phyloP scores from a whole-genome alignment of 2,113 vertebrate species.

The Nycticryphes semicollaris region DNA sequence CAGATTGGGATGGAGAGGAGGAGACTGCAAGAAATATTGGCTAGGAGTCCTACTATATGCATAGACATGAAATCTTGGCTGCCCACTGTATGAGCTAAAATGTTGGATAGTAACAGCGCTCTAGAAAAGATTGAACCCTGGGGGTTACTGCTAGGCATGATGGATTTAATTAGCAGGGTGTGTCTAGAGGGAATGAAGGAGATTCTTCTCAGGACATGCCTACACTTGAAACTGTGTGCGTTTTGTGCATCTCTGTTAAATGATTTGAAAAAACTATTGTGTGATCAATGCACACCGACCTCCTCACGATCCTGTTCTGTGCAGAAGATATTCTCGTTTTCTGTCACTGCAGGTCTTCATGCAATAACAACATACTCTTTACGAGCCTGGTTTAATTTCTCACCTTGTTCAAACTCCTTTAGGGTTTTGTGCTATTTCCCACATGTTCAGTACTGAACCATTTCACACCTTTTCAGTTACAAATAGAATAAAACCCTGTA shows the following conservation, averaged over 20 bases:
- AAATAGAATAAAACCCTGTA: neutral
- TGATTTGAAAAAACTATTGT: neutral
- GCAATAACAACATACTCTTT: neutral
- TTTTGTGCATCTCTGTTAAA: slow-evolving; percentile 27
- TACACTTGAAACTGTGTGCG: slow-evolving; percentile 29
- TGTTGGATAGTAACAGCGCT: slow-evolving; percentile 46
- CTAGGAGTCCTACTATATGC: slow-evolving; percentile 23
- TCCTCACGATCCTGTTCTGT: neutral
- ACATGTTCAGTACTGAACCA: neutral
- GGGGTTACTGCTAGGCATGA: slow-evolving; percentile 42
- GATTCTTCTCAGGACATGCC: slow-evolving; percentile 49
- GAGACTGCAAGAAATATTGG: slow-evolving; percentile 6
- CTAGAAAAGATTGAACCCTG: slow-evolving; percentile 57
- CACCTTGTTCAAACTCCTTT: neutral
- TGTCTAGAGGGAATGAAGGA: slow-evolving; percentile 48
- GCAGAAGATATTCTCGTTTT: neutral
- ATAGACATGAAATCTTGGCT: slow-evolving; percentile 63
- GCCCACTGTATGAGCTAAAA: slow-evolving; percentile 57
- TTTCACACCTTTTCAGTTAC: neutral
- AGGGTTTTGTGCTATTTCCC: neutral
- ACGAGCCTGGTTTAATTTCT: neutral
- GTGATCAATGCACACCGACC: neutral
- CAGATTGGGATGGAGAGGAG: neutral
- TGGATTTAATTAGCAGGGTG: slow-evolving; percentile 65
- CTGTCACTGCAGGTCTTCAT: neutral